Evolutionary conservation across 2,888 invertebrate species (phyloP).

Genomic region (Euzophera pinguis): DNA sequence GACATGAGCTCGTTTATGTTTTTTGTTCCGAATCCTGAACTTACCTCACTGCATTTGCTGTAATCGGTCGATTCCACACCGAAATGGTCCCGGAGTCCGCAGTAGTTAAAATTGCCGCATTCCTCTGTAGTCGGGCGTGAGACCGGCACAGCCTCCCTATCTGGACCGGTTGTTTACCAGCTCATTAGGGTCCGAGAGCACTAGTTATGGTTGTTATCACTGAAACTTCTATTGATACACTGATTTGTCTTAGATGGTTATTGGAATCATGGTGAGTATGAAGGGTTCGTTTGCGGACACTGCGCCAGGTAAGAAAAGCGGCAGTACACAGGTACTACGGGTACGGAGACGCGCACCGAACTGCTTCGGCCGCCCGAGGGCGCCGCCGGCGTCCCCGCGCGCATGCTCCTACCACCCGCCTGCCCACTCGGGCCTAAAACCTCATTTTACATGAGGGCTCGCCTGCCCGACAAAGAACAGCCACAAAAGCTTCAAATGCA

Average conservation of each 20-base stretch:
- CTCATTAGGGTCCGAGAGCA: constrained; percentile 31
- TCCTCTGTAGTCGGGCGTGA: constrained; percentile 70
- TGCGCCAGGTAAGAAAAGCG: constrained; percentile 32
- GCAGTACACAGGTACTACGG: constrained; percentile 41
- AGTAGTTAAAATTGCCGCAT: constrained; percentile 80
- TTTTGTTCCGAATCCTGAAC: constrained; percentile 23
- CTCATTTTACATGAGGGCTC: constrained; percentile 50
- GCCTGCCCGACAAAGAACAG: background rate
- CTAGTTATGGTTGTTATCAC: constrained; percentile 50
- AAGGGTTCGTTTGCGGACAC: constrained; percentile 48
- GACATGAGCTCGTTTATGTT: background rate
- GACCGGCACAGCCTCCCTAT: constrained; percentile 72
- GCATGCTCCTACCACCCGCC: constrained; percentile 25
- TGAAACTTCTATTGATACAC: constrained; percentile 62
- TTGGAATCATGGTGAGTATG: constrained; percentile 57
- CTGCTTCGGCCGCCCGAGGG: constrained; percentile 38
- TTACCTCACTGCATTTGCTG: constrained; percentile 55
- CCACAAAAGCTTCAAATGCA: background rate
- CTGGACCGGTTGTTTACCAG: constrained; percentile 65
- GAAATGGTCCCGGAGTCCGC: constrained; percentile 70
- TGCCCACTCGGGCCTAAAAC: constrained; percentile 30
- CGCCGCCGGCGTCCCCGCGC: constrained; percentile 61
- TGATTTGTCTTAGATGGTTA: constrained; percentile 36
- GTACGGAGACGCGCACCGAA: constrained; percentile 60
- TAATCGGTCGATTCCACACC: constrained; percentile 61